Percentiles rank a stretch among this genome's conserved stretches.
phyloP scores from a whole-genome alignment of 92 coral and sea anemone species.

The Zoanthus solanderi region DNA sequence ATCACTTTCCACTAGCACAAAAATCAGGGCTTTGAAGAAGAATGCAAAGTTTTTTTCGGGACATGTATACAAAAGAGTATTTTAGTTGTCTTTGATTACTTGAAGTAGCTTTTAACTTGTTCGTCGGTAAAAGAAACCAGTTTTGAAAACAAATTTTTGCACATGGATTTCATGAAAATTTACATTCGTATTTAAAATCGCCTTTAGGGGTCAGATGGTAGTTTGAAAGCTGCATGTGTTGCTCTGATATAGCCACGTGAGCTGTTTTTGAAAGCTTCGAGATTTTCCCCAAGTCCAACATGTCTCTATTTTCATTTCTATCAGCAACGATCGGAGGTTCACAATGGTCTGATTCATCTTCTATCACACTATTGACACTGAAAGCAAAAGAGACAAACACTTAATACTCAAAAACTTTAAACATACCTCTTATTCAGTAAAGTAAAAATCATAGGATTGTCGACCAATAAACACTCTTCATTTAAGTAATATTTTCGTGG shows the following conservation, averaged over 20 bases:
- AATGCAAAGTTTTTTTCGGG: no score
- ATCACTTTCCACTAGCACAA: no score
- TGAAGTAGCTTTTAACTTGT: no score
- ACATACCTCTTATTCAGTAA: neutral
- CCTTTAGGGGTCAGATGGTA: neutral
- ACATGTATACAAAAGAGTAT: no score
- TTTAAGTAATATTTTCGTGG: neutral
- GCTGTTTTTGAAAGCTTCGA: conserved; percentile 52
- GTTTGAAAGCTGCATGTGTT: conserved; percentile 26
- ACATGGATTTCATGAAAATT: no score
- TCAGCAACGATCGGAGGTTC: conserved; percentile 12
- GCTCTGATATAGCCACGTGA: conserved; percentile 41
- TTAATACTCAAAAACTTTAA: neutral
- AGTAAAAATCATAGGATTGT: neutral
- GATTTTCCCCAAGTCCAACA: conserved; percentile 40
- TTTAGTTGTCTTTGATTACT: no score
- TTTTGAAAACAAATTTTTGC: no score
- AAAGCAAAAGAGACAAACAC: conserved; percentile 3
- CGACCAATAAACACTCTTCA: neutral
- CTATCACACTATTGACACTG: neutral
- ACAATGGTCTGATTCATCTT: conserved; percentile 18
- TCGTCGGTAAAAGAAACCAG: no score
- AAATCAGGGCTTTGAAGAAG: no score
- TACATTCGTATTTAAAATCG: no score
- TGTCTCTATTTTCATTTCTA: conserved; percentile 45